These are phyloP conservation scores for Formica aserva DNA, from an alignment of 2,888 invertebrate genomes.

Conservation along the genomic window DNA sequence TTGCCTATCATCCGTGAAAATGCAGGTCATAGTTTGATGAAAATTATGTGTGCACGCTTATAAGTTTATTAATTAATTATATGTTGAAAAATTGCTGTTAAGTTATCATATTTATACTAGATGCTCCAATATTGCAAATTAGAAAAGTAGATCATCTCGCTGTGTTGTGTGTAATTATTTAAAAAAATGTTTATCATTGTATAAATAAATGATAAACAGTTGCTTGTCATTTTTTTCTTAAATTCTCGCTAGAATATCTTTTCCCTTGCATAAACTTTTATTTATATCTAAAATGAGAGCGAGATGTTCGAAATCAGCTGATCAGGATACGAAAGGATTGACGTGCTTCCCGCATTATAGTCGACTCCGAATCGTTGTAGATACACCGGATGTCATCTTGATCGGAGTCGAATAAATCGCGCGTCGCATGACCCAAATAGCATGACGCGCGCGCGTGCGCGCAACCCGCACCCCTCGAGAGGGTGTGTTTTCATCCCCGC, in stretches of 20 bases:
- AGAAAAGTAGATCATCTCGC: neutral
- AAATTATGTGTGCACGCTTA: neutral
- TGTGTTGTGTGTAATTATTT: neutral
- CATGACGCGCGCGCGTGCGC: conserved; percentile 57
- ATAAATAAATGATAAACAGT: neutral
- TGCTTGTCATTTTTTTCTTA: neutral
- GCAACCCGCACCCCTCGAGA: conserved; percentile 63
- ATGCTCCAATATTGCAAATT: neutral
- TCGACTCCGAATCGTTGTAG: neutral
- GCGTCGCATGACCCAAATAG: conserved; percentile 68
- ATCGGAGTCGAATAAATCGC: conserved; percentile 39
- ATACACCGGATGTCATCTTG: neutral
- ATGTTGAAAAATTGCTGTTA: neutral
- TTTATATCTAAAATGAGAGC: neutral
- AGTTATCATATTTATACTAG: neutral
- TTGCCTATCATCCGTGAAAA: neutral
- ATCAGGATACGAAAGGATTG: neutral
- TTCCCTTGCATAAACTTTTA: neutral
- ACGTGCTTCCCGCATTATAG: neutral
- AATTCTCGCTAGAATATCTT: neutral
- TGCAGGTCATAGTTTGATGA: neutral
- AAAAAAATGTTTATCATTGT: no score
- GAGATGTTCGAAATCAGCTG: neutral
- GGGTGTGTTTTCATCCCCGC: conserved; percentile 75
- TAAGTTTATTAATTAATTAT: neutral